Evolutionary conservation across 2,797 vertebrate genomes (phyloP).

Genomic region (Pangasius djambal): DNA sequence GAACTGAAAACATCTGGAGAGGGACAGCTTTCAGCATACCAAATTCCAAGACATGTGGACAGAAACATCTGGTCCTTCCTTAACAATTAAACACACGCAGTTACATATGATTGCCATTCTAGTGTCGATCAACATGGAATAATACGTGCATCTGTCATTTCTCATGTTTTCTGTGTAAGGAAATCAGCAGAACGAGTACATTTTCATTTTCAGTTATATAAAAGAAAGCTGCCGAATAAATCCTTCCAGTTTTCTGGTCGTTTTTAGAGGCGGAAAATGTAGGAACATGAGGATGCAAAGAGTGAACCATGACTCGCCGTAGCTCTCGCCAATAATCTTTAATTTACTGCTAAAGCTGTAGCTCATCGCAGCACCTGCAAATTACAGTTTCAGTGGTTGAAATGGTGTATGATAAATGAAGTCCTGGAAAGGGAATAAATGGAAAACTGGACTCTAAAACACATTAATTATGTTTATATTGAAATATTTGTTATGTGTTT

Average conservation of each 20-base stretch:
- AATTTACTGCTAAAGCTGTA: neutral
- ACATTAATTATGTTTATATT: neutral
- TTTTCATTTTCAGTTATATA: too few relatives aligned
- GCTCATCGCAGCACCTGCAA: too few relatives aligned
- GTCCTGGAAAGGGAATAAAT: neutral
- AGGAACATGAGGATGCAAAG: neutral
- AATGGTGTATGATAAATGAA: neutral
- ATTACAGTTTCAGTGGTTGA: too few relatives aligned
- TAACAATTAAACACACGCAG: neutral
- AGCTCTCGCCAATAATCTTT: neutral
- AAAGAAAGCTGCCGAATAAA: neutral
- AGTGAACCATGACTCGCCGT: neutral
- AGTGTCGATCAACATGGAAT: neutral
- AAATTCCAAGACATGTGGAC: neutral
- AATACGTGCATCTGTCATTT: neutral
- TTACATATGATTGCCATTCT: neutral
- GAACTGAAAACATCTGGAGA: constrained; percentile 59
- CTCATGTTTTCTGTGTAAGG: neutral
- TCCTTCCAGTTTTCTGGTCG: neutral
- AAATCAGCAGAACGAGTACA: neutral
- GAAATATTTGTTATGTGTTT: neutral
- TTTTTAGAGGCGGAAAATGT: neutral
- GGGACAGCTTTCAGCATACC: constrained; percentile 18
- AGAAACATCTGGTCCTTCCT: constrained; percentile 22
- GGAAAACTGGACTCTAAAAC: neutral